Evolutionary conservation across 2,888 invertebrate genomes (phyloP).

Genomic region (Sarcophaga carnaria): DNA sequence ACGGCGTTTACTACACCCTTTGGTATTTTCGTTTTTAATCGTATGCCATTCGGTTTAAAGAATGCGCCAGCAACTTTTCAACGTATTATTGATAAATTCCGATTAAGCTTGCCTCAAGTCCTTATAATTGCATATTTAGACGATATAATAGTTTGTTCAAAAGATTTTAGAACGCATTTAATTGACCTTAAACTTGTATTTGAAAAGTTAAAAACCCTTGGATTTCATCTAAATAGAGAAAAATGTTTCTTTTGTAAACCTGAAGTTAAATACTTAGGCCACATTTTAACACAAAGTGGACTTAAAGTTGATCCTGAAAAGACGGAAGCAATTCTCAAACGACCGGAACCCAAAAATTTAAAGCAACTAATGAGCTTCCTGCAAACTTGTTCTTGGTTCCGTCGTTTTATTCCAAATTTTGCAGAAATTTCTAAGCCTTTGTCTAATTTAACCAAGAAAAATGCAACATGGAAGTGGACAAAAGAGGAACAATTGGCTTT

Average conservation of each 20-base stretch:
- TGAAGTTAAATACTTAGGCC: constrained; percentile 74
- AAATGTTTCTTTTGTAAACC: constrained; percentile 58
- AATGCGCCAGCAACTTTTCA: constrained; percentile 76
- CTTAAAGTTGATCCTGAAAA: constrained; percentile 73
- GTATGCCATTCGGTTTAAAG: constrained; percentile 77
- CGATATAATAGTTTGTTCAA: constrained; percentile 73
- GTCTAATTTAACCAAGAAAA: no score
- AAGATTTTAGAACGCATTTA: constrained; percentile 71
- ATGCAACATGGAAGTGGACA: no score
- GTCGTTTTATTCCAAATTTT: no score
- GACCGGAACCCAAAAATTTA: constrained; percentile 78
- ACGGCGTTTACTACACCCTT: constrained; percentile 77
- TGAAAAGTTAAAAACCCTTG: constrained; percentile 47
- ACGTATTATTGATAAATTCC: constrained; percentile 74
- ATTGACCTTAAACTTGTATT: constrained; percentile 72
- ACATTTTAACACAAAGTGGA: constrained; percentile 73
- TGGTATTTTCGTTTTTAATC: constrained; percentile 73
- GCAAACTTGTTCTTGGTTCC: no score
- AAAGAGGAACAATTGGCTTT: no score
- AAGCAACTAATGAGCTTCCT: constrained; percentile 20
- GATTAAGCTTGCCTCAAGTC: constrained; percentile 58
- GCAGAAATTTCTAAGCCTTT: no score
- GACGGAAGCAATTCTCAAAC: constrained; percentile 70
- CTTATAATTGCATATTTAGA: constrained; percentile 73
- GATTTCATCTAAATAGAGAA: no score